phyloP scores from a whole-genome alignment of 2,113 vertebrate genomes.

The Epinephelus fuscoguttatus region DNA sequence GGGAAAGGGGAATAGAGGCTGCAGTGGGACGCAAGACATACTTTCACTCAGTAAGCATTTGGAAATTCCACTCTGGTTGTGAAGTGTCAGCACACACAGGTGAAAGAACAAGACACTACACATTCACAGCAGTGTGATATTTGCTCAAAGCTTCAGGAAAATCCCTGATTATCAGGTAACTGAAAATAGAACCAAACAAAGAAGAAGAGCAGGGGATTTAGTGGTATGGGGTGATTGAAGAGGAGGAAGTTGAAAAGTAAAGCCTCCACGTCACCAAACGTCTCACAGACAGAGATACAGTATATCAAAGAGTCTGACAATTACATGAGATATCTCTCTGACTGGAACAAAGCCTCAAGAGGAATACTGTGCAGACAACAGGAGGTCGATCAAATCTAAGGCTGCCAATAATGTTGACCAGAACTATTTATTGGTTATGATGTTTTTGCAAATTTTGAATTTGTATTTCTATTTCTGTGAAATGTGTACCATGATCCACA shows the following conservation, averaged over 20 bases:
- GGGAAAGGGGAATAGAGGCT: background rate
- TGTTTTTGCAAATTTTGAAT: background rate
- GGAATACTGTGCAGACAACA: background rate
- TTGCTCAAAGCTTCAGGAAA: background rate
- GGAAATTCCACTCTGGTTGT: constrained; percentile 32
- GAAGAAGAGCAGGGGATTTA: background rate
- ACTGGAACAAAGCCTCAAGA: background rate
- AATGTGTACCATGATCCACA: too few species aligned
- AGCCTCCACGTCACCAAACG: background rate
- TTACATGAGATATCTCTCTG: background rate
- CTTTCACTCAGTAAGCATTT: constrained; percentile 22
- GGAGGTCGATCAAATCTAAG: background rate
- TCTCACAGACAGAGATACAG: background rate
- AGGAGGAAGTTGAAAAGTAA: background rate
- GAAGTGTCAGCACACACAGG: background rate
- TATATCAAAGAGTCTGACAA: background rate
- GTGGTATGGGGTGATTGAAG: background rate
- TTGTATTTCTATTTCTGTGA: background rate
- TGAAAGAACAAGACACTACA: background rate
- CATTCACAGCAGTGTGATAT: background rate
- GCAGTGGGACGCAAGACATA: background rate
- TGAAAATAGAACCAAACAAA: constrained; percentile 4
- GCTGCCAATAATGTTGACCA: too few species aligned
- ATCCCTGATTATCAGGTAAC: background rate
- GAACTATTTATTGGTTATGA: background rate